A percentile compares a stretch with the other conserved stretches of the same genome.
These are phyloP conservation scores for Oplegnathus fasciatus DNA, from an alignment of 2,113 vertebrate species.

Conservation along the genomic window DNA sequence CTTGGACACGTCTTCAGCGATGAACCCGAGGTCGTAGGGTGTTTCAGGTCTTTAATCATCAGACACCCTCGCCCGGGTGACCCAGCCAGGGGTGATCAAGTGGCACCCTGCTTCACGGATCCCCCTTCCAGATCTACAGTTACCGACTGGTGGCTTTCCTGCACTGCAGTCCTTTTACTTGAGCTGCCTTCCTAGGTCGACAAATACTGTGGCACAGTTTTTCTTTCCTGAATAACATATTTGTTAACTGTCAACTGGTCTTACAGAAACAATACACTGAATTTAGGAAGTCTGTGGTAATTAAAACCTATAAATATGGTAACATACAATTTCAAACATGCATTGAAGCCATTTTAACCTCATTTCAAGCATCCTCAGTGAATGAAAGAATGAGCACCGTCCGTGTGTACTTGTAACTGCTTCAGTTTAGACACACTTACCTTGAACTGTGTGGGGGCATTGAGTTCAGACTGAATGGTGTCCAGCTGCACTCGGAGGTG, in stretches of 20 bases:
- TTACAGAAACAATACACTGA: background rate
- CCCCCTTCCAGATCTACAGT: too few species aligned
- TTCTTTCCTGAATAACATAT: background rate
- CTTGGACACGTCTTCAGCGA: too few species aligned
- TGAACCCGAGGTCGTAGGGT: too few species aligned
- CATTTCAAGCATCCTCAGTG: background rate
- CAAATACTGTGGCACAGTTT: background rate
- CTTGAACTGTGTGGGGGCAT: slow-evolving; percentile 98
- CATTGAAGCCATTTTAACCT: background rate
- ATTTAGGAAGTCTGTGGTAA: background rate
- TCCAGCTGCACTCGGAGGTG: slow-evolving; percentile 97
- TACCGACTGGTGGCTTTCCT: too few species aligned
- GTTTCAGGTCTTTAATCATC: too few species aligned
- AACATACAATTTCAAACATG: background rate
- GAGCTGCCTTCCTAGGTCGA: too few species aligned
- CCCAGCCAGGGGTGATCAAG: too few species aligned
- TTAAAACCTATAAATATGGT: background rate
- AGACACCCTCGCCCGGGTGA: too few species aligned
- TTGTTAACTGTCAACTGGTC: background rate
- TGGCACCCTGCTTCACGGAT: too few species aligned
- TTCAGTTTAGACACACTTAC: slow-evolving; percentile 70
- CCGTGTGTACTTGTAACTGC: background rate
- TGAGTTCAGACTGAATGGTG: slow-evolving; percentile 96
- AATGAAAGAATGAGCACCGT: too few species aligned
- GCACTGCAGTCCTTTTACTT: too few species aligned